A percentile compares a stretch with the other conserved stretches of the same genome.
These are phyloP conservation scores for Petrophora chlorosata DNA, from an alignment of 2,888 invertebrate genomes.

Conservation along the genomic window DNA sequence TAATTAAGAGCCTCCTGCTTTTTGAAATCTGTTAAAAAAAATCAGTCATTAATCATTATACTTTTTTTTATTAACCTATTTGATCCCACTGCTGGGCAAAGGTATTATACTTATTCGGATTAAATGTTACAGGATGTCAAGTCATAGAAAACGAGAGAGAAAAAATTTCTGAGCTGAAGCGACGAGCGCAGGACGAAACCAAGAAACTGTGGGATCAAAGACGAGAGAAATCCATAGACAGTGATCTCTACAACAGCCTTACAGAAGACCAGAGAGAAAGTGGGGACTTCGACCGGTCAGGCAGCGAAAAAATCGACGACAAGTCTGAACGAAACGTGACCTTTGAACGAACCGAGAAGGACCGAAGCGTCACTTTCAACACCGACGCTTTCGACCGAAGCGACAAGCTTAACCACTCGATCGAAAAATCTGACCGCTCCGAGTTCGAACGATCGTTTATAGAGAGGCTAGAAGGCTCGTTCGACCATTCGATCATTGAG, in stretches of 20 bases:
- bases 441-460: slow-evolving; percentile 11
- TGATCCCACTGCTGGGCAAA: too few relatives aligned
- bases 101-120: background rate
- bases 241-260: slow-evolving; percentile 49
- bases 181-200: slow-evolving; percentile 94
- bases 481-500: slow-evolving; percentile 15
- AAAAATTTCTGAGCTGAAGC: slow-evolving; percentile 93
- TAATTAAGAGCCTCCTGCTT: too few relatives aligned
- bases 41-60: too few relatives aligned
- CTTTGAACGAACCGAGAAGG: slow-evolving; percentile 12
- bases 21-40: too few relatives aligned
- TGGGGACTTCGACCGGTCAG: slow-evolving; percentile 25
- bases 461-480: slow-evolving; percentile 5
- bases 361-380: slow-evolving; percentile 11
- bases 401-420: slow-evolving; percentile 4
- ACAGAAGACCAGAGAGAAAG: slow-evolving; percentile 37
- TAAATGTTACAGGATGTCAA: slow-evolving; percentile 87
- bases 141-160: slow-evolving; percentile 96
- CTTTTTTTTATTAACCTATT: too few relatives aligned
- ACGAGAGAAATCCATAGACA: slow-evolving; percentile 59
- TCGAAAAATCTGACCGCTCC: background rate
- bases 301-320: slow-evolving; percentile 24
- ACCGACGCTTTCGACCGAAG: slow-evolving; percentile 15
- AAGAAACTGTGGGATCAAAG: slow-evolving; percentile 92
- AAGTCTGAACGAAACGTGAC: slow-evolving; percentile 18